Evolutionary conservation across 2,888 invertebrate species (phyloP).

Genomic region (Cheilosia vernalis): DNA sequence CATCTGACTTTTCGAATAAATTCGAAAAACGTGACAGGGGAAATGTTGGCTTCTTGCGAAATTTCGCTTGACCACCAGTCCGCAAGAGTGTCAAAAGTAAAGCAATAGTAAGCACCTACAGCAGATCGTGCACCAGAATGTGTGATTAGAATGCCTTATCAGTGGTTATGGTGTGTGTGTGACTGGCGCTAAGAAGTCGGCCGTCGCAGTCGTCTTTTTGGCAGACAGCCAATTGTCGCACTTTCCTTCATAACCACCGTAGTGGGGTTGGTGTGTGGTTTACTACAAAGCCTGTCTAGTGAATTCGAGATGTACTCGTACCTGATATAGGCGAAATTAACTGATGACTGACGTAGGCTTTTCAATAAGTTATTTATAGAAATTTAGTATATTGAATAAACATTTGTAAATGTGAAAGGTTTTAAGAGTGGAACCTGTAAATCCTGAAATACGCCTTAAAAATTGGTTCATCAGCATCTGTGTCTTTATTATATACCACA

Average conservation of each 20-base stretch:
- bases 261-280: neutral
- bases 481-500: neutral
- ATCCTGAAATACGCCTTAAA: conserved; percentile 47
- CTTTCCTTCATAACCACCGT: conserved; percentile 33
- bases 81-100: conserved; percentile 37
- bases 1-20: conserved; percentile 8
- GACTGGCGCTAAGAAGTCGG: conserved; percentile 12
- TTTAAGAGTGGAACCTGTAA: conserved; percentile 52
- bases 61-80: neutral
- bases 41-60: conserved; percentile 33
- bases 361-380: no score
- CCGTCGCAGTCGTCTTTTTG: conserved; percentile 10
- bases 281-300: neutral
- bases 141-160: conserved; percentile 55
- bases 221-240: conserved; percentile 37
- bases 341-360: no score
- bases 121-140: conserved; percentile 25
- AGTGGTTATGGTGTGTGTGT: conserved; percentile 1
- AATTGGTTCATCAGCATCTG: conserved; percentile 12
- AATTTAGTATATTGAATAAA: no score
- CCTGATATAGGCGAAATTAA: no score
- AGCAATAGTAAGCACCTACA: conserved; percentile 37
- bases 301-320: no score
- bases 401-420: neutral
- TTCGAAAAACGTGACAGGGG: conserved; percentile 39